A percentile compares a stretch with the other conserved stretches of the same genome.
phyloP scores from a whole-genome alignment of 2,888 invertebrate species.

The Diplazon laetatorius region DNA sequence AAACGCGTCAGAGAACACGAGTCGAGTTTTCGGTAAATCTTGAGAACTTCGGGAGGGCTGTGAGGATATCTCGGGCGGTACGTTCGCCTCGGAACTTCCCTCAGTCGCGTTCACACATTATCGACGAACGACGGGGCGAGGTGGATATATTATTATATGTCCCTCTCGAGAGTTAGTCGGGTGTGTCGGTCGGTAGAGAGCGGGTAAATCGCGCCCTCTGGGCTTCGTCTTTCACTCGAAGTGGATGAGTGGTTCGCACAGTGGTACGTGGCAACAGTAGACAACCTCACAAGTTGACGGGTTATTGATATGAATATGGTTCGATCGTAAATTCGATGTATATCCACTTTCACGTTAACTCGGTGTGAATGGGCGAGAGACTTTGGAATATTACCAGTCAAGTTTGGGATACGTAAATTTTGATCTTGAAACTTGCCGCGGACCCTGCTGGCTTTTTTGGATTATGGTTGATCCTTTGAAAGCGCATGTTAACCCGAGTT shows the following conservation, averaged over 20 bases:
- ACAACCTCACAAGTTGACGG: conserved; percentile 7
- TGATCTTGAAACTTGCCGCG: not conserved
- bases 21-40: conserved; percentile 44
- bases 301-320: not conserved
- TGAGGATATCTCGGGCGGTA: not conserved
- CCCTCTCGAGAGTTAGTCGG: conserved; percentile 44
- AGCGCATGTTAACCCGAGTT: too few species aligned
- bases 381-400: conserved; percentile 16
- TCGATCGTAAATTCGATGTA: conserved; percentile 8
- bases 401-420: not conserved
- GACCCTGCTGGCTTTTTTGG: too few species aligned
- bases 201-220: not conserved
- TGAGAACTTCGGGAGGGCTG: conserved; percentile 20
- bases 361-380: not conserved
- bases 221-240: conserved; percentile 17
- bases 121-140: conserved; percentile 41
- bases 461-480: too few species aligned
- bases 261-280: conserved; percentile 2
- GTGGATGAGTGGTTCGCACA: conserved; percentile 8
- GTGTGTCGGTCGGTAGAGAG: not conserved
- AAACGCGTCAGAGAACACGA: conserved; percentile 39
- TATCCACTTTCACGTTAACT: conserved; percentile 1
- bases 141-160: conserved; percentile 47
- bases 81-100: conserved; percentile 15
- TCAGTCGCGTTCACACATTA: conserved; percentile 53